These are phyloP conservation scores for Coecobrya sp. DNA, from an alignment of 2,888 invertebrate genomes.

Conservation along the genomic window DNA sequence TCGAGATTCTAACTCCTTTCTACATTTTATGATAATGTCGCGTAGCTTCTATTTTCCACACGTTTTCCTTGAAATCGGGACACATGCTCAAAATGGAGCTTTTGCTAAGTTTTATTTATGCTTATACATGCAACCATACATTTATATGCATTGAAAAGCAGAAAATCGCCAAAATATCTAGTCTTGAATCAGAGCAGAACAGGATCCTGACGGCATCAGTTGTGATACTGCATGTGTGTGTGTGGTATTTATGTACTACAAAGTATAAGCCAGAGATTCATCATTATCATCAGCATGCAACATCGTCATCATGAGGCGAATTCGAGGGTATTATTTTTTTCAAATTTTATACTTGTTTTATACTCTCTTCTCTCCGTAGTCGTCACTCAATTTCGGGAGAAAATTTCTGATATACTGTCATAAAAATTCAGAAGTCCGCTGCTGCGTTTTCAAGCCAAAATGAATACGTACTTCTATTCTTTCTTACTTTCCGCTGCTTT, in stretches of 20 bases:
- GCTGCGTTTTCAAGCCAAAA: constrained; percentile 82
- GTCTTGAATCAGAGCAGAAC: constrained; percentile 68
- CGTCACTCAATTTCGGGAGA: constrained; percentile 26
- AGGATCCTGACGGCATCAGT: neutral
- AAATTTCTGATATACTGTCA: constrained; percentile 2
- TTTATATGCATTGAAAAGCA: constrained; percentile 55
- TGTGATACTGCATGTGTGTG: neutral
- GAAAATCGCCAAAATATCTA: neutral
- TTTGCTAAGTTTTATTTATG: constrained; percentile 38
- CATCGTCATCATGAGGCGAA: neutral
- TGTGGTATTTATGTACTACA: neutral
- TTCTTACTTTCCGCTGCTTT: constrained; percentile 48
- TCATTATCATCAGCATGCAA: neutral
- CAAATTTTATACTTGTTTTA: constrained; percentile 13
- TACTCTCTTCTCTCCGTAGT: neutral
- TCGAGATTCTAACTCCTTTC: constrained; percentile 12
- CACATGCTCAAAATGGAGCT: constrained; percentile 17
- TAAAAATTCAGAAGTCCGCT: constrained; percentile 17
- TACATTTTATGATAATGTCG: constrained; percentile 55
- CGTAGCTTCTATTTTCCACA: constrained; percentile 57
- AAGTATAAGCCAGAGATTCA: constrained; percentile 6
- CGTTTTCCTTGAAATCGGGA: constrained; percentile 45
- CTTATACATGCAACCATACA: constrained; percentile 8
- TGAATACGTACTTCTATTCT: constrained; percentile 79
- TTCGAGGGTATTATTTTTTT: constrained; percentile 21